These are phyloP conservation scores for Tinamus guttatus DNA, from an alignment of 2,113 vertebrate genomes.

Conservation along the genomic window DNA sequence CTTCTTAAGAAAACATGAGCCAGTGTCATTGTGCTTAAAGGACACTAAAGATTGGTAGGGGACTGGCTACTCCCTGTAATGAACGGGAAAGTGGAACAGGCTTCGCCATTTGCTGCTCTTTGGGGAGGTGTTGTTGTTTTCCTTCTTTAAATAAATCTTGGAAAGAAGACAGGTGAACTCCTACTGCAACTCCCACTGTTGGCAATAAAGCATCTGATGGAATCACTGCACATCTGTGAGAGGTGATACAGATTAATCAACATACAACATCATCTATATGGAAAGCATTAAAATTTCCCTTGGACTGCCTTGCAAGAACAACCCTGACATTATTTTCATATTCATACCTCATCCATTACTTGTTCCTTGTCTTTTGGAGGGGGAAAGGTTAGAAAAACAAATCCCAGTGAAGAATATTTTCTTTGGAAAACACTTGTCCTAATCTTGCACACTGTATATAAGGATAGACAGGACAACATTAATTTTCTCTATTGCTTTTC, in stretches of 20 bases:
- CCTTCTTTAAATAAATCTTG: constrained; percentile 64
- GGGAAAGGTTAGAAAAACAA: not conserved
- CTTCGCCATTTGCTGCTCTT: constrained; percentile 48
- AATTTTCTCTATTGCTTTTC: not conserved
- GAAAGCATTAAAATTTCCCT: not conserved
- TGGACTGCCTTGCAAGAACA: constrained; percentile 7
- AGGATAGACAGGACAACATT: not conserved
- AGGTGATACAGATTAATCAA: constrained; percentile 57
- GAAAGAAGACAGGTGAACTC: constrained; percentile 65
- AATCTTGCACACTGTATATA: not conserved
- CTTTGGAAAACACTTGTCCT: not conserved
- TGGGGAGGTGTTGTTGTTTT: constrained; percentile 41
- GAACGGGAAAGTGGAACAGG: not conserved
- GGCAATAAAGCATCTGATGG: constrained; percentile 66
- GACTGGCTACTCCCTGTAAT: not conserved
- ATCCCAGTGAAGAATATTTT: not conserved
- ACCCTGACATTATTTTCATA: constrained; percentile 17
- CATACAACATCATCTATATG: not conserved
- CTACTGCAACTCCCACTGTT: constrained; percentile 64
- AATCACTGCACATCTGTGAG: constrained; percentile 54
- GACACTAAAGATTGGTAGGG: not conserved
- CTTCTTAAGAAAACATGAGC: not conserved
- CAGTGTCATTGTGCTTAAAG: not conserved
- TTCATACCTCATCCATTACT: not conserved
- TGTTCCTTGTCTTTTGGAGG: not conserved